Evolutionary conservation across 2,113 vertebrate genomes (phyloP).

Genomic region (Gavia stellata): DNA sequence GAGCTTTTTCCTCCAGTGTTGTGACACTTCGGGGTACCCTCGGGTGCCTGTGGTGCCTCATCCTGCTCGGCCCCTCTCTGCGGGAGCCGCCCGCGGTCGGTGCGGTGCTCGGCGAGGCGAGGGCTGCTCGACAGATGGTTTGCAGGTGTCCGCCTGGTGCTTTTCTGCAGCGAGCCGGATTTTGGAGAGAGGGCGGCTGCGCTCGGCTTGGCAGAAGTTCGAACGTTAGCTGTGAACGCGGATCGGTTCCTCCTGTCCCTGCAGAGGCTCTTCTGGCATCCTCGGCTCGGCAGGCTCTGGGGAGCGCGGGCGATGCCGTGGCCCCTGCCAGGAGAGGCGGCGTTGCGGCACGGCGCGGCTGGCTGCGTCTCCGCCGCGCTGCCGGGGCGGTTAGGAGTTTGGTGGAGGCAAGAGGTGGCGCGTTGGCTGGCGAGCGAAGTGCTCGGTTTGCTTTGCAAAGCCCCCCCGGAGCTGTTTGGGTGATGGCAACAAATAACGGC

Average conservation of each 20-base stretch:
- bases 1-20: background rate
- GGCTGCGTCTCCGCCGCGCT: background rate
- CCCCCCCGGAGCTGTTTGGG: background rate
- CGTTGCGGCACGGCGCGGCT: background rate
- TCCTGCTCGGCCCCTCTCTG: background rate
- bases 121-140: background rate
- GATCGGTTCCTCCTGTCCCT: background rate
- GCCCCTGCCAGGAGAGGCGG: background rate
- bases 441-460: background rate
- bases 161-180: background rate
- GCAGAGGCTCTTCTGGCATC: background rate
- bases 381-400: background rate
- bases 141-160: conserved; percentile 1
- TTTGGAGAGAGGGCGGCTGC: background rate
- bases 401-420: background rate
- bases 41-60: background rate
- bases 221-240: background rate
- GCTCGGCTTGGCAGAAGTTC: background rate
- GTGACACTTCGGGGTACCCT: background rate
- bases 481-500: background rate
- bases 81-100: background rate
- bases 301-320: background rate
- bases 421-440: background rate
- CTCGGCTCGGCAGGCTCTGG: background rate
- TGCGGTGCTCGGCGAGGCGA: background rate